These are phyloP conservation scores for Merops nubicus DNA, from an alignment of 2,113 vertebrate genomes.

Conservation along the genomic window DNA sequence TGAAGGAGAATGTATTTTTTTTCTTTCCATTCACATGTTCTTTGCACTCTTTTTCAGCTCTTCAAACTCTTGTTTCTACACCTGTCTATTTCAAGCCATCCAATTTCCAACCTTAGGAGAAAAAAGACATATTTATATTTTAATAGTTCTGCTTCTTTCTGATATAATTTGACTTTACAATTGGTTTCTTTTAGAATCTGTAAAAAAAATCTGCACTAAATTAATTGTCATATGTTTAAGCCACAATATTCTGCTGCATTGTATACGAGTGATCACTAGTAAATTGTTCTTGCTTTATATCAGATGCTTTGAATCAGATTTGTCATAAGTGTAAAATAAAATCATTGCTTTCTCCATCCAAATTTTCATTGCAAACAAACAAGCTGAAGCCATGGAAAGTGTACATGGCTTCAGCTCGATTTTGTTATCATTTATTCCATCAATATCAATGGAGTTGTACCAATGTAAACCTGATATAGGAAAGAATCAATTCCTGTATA, in stretches of 20 bases:
- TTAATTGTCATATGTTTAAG: conserved; percentile 13
- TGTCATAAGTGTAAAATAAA: conserved; percentile 23
- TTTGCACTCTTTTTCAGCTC: not conserved
- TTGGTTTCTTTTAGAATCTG: not conserved
- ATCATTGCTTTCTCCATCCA: conserved; percentile 57
- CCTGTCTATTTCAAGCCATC: not conserved
- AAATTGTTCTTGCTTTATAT: conserved; percentile 48
- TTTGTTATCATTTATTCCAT: conserved; percentile 41
- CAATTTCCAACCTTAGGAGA: not conserved
- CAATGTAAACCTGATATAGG: conserved; percentile 37
- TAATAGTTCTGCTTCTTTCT: not conserved
- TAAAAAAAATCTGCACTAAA: not conserved
- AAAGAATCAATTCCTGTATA: not conserved
- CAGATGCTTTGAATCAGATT: conserved; percentile 37
- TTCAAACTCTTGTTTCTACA: not conserved
- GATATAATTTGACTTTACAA: not conserved
- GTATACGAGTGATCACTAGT: not conserved
- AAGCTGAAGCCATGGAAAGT: conserved; percentile 23
- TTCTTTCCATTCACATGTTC: not conserved
- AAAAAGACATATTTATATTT: not conserved
- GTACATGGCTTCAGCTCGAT: conserved; percentile 10
- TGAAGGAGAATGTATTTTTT: not conserved
- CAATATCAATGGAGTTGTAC: conserved; percentile 58
- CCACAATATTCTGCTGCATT: conserved; percentile 5
- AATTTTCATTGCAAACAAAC: conserved; percentile 41